Evolutionary conservation across 2,113 vertebrate species (phyloP).

Genomic region (Lepus timidus): DNA sequence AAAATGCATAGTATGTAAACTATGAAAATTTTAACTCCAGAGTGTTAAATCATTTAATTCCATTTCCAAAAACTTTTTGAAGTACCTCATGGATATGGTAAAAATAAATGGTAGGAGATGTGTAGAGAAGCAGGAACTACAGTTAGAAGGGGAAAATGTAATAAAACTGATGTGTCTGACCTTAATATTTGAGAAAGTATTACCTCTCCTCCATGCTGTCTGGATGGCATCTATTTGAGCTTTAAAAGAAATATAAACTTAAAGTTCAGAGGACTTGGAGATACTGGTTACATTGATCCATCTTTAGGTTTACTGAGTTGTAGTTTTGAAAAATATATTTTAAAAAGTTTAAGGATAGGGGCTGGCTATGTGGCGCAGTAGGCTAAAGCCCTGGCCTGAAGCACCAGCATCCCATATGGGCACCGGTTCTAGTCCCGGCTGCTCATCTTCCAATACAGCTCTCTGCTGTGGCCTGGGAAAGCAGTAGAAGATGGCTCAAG

Average conservation of each 20-base stretch:
- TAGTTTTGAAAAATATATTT: slow-evolving; percentile 37
- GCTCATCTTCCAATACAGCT: too few species aligned
- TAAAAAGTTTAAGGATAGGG: not conserved
- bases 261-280: not conserved
- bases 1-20: too few species aligned
- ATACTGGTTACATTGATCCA: not conserved
- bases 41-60: too few species aligned
- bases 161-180: slow-evolving; percentile 6
- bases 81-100: not conserved
- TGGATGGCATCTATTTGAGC: not conserved
- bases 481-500: too few species aligned
- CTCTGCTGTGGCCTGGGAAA: too few species aligned
- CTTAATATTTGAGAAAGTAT: not conserved
- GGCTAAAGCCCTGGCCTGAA: too few species aligned
- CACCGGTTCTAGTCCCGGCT: too few species aligned
- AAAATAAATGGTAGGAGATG: not conserved
- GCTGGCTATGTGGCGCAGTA: too few species aligned
- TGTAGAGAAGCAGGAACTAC: not conserved
- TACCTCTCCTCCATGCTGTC: not conserved
- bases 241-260: not conserved
- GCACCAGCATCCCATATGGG: too few species aligned
- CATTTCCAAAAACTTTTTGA: too few species aligned
- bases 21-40: too few species aligned
- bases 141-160: not conserved
- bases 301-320: not conserved